Percentiles rank a stretch among this genome's conserved stretches.
Evolutionary conservation across 2,888 invertebrate species (phyloP).

Genomic region (Cheilosia impressa): DNA sequence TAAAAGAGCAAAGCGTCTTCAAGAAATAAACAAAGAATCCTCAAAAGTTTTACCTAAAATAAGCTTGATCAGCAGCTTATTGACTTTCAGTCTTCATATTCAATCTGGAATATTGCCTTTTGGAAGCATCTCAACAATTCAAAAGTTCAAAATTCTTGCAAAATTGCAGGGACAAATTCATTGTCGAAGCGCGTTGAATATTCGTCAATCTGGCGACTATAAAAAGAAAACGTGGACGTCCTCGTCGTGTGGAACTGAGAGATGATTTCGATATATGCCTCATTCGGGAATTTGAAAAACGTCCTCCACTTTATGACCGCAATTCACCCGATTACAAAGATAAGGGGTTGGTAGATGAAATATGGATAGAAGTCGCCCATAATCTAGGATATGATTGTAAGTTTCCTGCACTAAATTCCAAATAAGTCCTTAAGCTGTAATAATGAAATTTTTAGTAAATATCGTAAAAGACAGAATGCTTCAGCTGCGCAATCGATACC

Average conservation of each 20-base stretch:
- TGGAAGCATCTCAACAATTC: neutral
- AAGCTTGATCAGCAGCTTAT: conserved; percentile 1
- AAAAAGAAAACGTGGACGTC: conserved; percentile 78
- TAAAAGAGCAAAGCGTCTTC: conserved; percentile 20
- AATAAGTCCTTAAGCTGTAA: neutral
- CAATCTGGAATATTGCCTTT: neutral
- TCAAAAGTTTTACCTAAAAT: conserved; percentile 17
- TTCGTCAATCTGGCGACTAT: conserved; percentile 68
- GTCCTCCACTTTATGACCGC: conserved; percentile 78
- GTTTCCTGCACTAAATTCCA: neutral
- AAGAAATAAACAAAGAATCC: conserved; percentile 49
- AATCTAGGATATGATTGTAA: conserved; percentile 77
- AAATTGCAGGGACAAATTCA: neutral
- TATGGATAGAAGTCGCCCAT: conserved; percentile 78
- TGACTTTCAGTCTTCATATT: neutral
- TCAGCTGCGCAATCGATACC: conserved; percentile 80
- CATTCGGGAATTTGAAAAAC: conserved; percentile 78
- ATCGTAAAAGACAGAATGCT: conserved; percentile 79
- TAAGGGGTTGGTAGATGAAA: conserved; percentile 76
- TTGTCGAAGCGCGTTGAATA: neutral
- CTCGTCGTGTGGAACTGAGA: conserved; percentile 77
- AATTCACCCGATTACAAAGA: conserved; percentile 78
- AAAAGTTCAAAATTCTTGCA: neutral
- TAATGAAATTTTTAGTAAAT: conserved; percentile 65
- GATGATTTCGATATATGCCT: conserved; percentile 78